A percentile compares a stretch with the other conserved stretches of the same genome.
These are phyloP conservation scores for Seriola aureovittata DNA, from an alignment of 2,113 vertebrate species.

Conservation along the genomic window DNA sequence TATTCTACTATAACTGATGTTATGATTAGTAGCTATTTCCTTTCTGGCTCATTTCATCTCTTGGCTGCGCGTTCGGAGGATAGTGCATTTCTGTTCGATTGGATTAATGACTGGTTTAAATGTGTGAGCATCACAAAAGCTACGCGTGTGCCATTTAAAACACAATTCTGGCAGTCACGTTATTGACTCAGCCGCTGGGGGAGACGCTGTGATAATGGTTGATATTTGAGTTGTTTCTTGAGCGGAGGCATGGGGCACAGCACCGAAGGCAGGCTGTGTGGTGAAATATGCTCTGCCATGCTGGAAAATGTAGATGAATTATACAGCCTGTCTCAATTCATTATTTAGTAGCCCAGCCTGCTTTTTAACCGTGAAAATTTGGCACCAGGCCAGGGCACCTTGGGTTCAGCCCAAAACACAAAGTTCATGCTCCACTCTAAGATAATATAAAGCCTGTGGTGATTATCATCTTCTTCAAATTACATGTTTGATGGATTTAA, in stretches of 20 bases:
- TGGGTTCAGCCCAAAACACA: constrained; percentile 21
- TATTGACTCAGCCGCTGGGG: constrained; percentile 30
- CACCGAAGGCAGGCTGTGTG: constrained; percentile 34
- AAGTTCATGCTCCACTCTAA: background rate
- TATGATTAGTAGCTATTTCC: constrained; percentile 40
- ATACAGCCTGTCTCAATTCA: constrained; percentile 76
- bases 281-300: constrained; percentile 77
- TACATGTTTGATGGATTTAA: background rate
- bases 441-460: constrained; percentile 10
- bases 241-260: constrained; percentile 32
- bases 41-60: constrained; percentile 37
- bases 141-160: constrained; percentile 36
- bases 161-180: constrained; percentile 8
- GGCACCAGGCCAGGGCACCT: constrained; percentile 39
- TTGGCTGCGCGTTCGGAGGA: constrained; percentile 15
- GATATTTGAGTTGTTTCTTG: constrained; percentile 38
- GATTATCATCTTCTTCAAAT: background rate
- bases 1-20: constrained; percentile 31
- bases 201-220: constrained; percentile 25
- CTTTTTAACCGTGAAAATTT: constrained; percentile 74
- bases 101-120: constrained; percentile 33
- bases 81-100: background rate
- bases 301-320: constrained; percentile 81
- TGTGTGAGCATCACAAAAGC: constrained; percentile 17
- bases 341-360: constrained; percentile 80